Base-by-base conservation (phyloP, 2,888 invertebrate species). In the Hyposoter didymator region DNA sequence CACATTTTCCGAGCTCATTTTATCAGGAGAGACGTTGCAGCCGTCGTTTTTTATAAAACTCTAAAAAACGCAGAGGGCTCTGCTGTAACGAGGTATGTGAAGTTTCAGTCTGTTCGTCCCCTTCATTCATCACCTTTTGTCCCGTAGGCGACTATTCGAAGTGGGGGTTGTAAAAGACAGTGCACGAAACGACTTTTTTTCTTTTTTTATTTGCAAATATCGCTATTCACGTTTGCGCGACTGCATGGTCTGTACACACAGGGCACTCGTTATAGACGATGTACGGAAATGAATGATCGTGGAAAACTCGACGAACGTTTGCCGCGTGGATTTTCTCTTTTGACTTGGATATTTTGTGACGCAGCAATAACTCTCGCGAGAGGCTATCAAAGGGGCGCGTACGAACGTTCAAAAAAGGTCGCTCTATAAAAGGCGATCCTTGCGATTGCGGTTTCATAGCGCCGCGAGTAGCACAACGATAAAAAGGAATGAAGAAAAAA, bases 41-140 rank as follows among this genome's bases (percentile, higher is more conserved):
- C 49, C 12, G 12, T 59, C 28, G 35, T 43, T 69, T 72, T 84
- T 52, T 22, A 59, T 52, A 32, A n/a, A n/a, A 47, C 47, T 64
- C 64, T 66, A 45, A 32, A 32, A 81, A 81, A 78, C 64, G 72
- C 35, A 6, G 66, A 73, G 32, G 52, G 64, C 55, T n/a, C 75
- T 32, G 35, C 75, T 32, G 35, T 74, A 78, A 83, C 73, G 67
- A 75, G 72, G 79, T 76, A 82, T 70, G 81, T 82, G 49, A 84
- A 73, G 84, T 84, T 82, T 73, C 62, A 62, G 45, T 59, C 59
- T 59, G 74, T 74, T 62, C 49, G 39, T 19, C 59, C 74, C 59
- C 43, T 70, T 64, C 83, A 82, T 87, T 87, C 82, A 82, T 87
- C 84, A 81, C 55, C 76, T 82, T 85, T 87, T 85, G 85, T 88